Evolutionary conservation across 2,888 invertebrate species (phyloP), one percentile per base, ranked within the genome.

Genomic region (Drosophila longiperda): DNA sequence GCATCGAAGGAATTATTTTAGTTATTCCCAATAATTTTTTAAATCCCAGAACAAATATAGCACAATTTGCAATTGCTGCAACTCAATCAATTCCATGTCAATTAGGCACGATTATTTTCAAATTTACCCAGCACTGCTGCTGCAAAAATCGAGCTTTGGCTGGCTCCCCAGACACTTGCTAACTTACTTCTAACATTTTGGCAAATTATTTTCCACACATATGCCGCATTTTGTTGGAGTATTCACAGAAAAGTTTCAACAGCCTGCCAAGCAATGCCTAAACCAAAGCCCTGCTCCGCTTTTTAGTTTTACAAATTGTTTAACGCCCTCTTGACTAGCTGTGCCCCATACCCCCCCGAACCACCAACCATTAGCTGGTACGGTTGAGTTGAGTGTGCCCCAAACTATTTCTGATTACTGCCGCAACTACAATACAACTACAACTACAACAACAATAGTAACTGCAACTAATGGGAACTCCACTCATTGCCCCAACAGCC

Each of bases 381-480:
- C 36, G 42, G 64, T 61, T 77, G 63, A 64, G 70, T 50, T 77
- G 63, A 66, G 53, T 77, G 57, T 38, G 53, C 42, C 63, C 73
- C 75, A 89, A 85, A 85, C 84, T 89, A 83, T 84, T 85, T 85
- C 89, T 85, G 84, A 85, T 85, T 85, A 87, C 90, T 85, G 82
- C 77, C 78, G 73, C 73, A 83, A 70, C 82, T 67, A 74, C 68
- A 71, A 68, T 66, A 83, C 89, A 84, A 80, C 77, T 72, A 71
- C 74, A 83, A 68, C 82, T 60, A 71, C 70, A 70, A 66, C 45
- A 1, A 15, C 45, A 45, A 45, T 26, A 12, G 3, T 23, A 45
- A 23, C 60, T 45, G 49, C 72, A 83, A 89, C 84, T 77, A 79
- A 66, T 66, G 68, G 66, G 66, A 82, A 79, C 75, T 82, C 78